A percentile compares a stretch with the other conserved stretches of the same genome.
phyloP scores from a whole-genome alignment of 1,140 invertebrate genomes.

The Cotesia typhae region DNA sequence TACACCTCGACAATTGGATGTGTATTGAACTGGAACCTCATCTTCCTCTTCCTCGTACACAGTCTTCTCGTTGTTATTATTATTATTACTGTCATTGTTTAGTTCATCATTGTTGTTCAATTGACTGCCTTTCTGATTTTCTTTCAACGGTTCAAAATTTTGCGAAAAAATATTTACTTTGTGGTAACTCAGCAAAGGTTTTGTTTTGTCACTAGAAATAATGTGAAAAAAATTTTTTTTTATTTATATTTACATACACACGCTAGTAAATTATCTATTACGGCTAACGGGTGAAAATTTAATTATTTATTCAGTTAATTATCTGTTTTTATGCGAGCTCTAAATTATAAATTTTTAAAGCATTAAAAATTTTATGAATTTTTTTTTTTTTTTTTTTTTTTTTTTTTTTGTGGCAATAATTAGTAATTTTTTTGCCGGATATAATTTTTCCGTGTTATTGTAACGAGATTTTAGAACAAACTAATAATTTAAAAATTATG shows the following conservation, averaged over 20 bases:
- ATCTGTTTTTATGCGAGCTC: too few species aligned
- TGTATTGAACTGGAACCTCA: slow-evolving; percentile 19
- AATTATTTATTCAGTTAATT: too few species aligned
- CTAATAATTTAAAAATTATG: too few species aligned
- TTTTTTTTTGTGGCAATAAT: too few species aligned
- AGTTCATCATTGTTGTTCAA: slow-evolving; percentile 15
- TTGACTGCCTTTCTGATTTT: slow-evolving; percentile 1
- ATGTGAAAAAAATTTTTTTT: not conserved
- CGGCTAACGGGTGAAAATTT: too few species aligned
- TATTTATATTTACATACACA: not conserved
- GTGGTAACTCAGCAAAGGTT: slow-evolving; percentile 40
- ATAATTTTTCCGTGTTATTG: too few species aligned
- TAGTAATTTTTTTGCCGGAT: too few species aligned
- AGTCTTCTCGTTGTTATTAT: slow-evolving; percentile 2
- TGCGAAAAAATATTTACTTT: slow-evolving; percentile 15
- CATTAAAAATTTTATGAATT: too few species aligned
- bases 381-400: too few species aligned
- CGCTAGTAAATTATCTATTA: too few species aligned
- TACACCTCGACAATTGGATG: slow-evolving; percentile 30
- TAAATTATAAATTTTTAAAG: too few species aligned
- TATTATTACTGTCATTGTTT: not conserved
- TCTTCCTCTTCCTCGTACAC: slow-evolving; percentile 16
- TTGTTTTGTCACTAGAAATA: slow-evolving; percentile 43
- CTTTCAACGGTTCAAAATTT: not conserved
- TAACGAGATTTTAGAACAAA: too few species aligned